Evolutionary conservation across 1,140 invertebrate genomes (phyloP).

Genomic region (Caenorhabditis inopinata): DNA sequence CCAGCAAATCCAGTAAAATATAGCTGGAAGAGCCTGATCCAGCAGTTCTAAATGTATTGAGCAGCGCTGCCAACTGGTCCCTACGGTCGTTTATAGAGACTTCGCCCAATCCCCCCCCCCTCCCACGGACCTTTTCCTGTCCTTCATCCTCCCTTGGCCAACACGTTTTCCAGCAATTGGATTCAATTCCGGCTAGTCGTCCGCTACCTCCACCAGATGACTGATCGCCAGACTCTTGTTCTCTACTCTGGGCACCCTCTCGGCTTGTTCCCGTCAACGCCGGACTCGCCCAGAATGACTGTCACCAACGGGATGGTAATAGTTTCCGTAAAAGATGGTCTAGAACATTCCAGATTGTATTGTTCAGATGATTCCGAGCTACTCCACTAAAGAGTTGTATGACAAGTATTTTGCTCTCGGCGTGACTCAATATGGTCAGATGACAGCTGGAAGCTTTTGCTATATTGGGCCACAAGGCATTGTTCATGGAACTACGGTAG

Average conservation of each 20-base stretch:
- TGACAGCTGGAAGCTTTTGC: slow-evolving; percentile 73
- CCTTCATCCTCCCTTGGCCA: too few species aligned
- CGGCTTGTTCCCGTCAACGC: slow-evolving; percentile 72
- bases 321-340: background rate
- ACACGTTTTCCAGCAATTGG: slow-evolving; percentile 77
- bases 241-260: slow-evolving; percentile 75
- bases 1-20: too few species aligned
- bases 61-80: too few species aligned
- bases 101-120: too few species aligned
- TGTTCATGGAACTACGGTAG: slow-evolving; percentile 75
- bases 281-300: slow-evolving; percentile 71
- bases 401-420: slow-evolving; percentile 74
- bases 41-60: too few species aligned
- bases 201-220: slow-evolving; percentile 73
- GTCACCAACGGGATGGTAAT: slow-evolving; percentile 75
- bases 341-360: background rate
- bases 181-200: slow-evolving; percentile 74
- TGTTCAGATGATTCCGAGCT: slow-evolving; percentile 73
- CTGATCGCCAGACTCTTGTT: slow-evolving; percentile 72
- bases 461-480: slow-evolving; percentile 77
- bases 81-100: too few species aligned
- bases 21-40: too few species aligned
- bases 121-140: too few species aligned
- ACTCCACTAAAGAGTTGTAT: slow-evolving; percentile 71
- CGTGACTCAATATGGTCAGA: slow-evolving; percentile 71